A percentile compares a stretch with the other conserved stretches of the same genome.
phyloP scores from a whole-genome alignment of 1,140 invertebrate genomes.

The Aradophagus sp. region DNA sequence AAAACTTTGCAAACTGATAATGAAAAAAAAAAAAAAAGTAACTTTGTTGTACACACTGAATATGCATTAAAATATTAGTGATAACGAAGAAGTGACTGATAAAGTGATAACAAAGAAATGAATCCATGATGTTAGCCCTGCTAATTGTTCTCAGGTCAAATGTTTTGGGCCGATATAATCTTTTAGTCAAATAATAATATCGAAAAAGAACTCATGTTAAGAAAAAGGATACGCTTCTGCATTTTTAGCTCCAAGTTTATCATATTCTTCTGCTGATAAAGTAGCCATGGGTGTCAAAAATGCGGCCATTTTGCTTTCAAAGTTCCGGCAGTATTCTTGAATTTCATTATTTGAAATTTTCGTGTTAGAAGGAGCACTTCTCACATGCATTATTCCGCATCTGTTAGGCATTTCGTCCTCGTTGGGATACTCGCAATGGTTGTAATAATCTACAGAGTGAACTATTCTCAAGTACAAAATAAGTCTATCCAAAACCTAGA shows the following conservation, averaged over 20 bases:
- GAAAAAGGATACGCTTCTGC: slow-evolving; percentile 80
- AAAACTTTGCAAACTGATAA: slow-evolving; percentile 32
- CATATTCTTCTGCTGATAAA: slow-evolving; percentile 86
- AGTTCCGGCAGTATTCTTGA: slow-evolving; percentile 70
- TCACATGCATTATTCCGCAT: slow-evolving; percentile 97
- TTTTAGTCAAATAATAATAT: too few relatives aligned
- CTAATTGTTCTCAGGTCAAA: too few relatives aligned
- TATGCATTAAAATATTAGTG: too few relatives aligned
- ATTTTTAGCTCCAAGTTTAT: slow-evolving; percentile 91
- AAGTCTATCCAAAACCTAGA: slow-evolving; percentile 85
- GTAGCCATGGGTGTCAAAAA: slow-evolving; percentile 84
- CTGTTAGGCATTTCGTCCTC: slow-evolving; percentile 99
- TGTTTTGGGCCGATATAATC: too few relatives aligned
- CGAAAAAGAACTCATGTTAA: too few relatives aligned
- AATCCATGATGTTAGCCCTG: too few relatives aligned
- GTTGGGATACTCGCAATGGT: slow-evolving; percentile 98
- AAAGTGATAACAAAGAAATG: too few relatives aligned
- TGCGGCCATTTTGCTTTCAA: slow-evolving; percentile 91
- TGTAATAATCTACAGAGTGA: slow-evolving; percentile 99
- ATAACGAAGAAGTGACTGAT: too few relatives aligned
- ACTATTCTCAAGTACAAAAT: slow-evolving; percentile 96
- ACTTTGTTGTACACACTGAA: too few relatives aligned
- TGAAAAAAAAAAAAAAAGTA: slow-evolving; percentile 4
- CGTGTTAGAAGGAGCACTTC: slow-evolving; percentile 87
- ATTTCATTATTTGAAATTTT: slow-evolving; percentile 79